Percentiles rank a stretch among this genome's conserved stretches.
Conservation (phyloP, 2,797 vertebrate genomes). For the Phrynocephalus forsythii region DNA sequence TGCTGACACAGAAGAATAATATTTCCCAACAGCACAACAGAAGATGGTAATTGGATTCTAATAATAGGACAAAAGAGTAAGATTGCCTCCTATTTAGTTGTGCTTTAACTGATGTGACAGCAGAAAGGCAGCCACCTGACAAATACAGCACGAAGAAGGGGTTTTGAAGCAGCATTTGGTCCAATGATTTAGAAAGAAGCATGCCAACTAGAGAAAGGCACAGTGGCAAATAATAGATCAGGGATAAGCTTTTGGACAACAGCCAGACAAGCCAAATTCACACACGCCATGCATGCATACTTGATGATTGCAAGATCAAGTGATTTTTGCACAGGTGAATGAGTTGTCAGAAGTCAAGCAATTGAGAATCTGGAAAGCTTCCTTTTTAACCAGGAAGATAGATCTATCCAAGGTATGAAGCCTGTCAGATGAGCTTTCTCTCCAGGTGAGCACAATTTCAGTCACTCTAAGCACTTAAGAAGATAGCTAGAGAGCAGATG, state of each 20-base stretch:
- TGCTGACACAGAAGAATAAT: constrained; percentile 65
- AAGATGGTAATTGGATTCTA: constrained; percentile 70
- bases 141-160: constrained; percentile 20
- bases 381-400: too few species aligned
- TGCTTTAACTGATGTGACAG: constrained; percentile 63
- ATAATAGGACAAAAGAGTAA: constrained; percentile 67
- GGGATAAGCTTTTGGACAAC: neutral
- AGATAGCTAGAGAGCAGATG: too few species aligned
- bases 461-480: too few species aligned
- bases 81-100: constrained; percentile 65
- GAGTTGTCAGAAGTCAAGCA: neutral
- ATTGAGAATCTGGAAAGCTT: neutral
- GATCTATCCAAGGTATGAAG: too few species aligned
- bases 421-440: too few species aligned
- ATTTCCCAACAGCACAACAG: constrained; percentile 45
- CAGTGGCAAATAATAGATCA: neutral
- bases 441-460: too few species aligned
- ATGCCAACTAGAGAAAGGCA: neutral
- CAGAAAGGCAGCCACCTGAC: constrained; percentile 43
- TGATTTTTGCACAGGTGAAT: neutral
- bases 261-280: neutral
- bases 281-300: neutral
- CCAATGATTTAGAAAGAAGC: neutral
- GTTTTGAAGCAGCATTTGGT: neutral
- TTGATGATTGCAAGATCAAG: neutral